phyloP scores from a whole-genome alignment of 2,113 vertebrate species.

The Chascanopsetta lugubris region DNA sequence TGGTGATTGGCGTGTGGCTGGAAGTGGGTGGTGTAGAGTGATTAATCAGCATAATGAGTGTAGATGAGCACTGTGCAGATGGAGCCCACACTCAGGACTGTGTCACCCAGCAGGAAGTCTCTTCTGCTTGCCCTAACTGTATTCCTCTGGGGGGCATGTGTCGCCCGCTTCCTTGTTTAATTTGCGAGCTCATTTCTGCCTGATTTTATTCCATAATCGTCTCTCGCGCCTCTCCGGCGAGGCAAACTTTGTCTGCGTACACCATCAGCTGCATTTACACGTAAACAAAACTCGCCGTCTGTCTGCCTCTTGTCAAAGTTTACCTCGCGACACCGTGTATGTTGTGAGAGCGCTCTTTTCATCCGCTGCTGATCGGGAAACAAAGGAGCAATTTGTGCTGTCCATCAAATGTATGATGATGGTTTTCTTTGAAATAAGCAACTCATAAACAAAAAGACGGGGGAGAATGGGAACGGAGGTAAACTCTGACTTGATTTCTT shows the following conservation, averaged over 20 bases:
- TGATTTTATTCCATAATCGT: constrained; percentile 26
- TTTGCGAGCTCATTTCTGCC: constrained; percentile 31
- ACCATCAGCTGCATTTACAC: constrained; percentile 26
- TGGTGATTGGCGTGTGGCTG: constrained; percentile 74
- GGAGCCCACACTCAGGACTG: constrained; percentile 70
- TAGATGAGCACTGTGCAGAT: constrained; percentile 74
- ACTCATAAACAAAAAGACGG: background rate
- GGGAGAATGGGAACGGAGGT: background rate
- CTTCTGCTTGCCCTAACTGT: constrained; percentile 46
- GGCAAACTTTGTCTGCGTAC: constrained; percentile 5
- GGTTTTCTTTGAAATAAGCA: background rate
- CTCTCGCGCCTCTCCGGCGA: constrained; percentile 22
- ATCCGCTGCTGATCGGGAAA: background rate
- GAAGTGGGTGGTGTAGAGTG: constrained; percentile 74
- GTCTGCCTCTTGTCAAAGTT: background rate
- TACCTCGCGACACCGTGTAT: background rate
- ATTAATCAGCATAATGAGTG: constrained; percentile 78
- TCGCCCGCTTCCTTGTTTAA: constrained; percentile 25
- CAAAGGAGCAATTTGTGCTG: background rate
- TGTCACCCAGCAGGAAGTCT: constrained; percentile 70
- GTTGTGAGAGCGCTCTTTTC: background rate
- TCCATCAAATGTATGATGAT: constrained; percentile 1
- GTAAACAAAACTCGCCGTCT: constrained; percentile 20
- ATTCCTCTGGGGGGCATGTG: constrained; percentile 30
- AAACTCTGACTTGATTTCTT: background rate